These are phyloP conservation scores for Leucosticte australis DNA, from an alignment of 2,113 vertebrate species.

Conservation along the genomic window DNA sequence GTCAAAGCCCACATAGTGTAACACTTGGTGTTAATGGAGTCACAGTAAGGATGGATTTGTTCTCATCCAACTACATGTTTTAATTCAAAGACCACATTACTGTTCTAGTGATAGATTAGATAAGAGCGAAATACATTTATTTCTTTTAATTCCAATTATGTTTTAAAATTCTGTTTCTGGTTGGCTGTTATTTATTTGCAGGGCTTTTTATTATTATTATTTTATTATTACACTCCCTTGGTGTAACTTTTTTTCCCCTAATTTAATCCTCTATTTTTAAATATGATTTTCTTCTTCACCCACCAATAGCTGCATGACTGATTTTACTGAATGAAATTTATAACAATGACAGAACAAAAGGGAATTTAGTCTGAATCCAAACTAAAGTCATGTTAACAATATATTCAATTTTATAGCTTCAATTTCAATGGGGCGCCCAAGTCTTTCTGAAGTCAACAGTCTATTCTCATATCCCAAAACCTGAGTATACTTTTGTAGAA, in stretches of 20 bases:
- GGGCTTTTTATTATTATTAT: background rate
- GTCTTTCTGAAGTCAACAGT: background rate
- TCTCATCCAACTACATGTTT: slow-evolving; percentile 16
- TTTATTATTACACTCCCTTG: background rate
- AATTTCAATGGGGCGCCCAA: background rate
- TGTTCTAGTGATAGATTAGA: slow-evolving; percentile 17
- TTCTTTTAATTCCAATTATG: slow-evolving; percentile 35
- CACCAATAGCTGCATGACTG: background rate
- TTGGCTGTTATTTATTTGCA: background rate
- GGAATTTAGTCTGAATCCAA: slow-evolving; percentile 6
- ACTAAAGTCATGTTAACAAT: slow-evolving; percentile 15
- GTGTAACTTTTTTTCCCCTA: background rate
- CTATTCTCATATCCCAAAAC: background rate
- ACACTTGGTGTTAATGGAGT: slow-evolving; percentile 27
- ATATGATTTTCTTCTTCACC: slow-evolving; percentile 13
- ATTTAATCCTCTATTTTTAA: slow-evolving; percentile 41
- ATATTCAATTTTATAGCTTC: background rate
- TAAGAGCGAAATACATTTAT: background rate
- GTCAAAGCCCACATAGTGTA: slow-evolving; percentile 13
- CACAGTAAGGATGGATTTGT: slow-evolving; percentile 24
- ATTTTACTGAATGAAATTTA: slow-evolving; percentile 44
- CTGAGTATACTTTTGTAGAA: background rate
- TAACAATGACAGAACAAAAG: slow-evolving; percentile 26
- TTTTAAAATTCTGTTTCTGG: background rate
- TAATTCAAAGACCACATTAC: slow-evolving; percentile 30